Base-by-base conservation (phyloP, 2,113 vertebrate genomes). In the Paracanthobrama guichenoti region DNA sequence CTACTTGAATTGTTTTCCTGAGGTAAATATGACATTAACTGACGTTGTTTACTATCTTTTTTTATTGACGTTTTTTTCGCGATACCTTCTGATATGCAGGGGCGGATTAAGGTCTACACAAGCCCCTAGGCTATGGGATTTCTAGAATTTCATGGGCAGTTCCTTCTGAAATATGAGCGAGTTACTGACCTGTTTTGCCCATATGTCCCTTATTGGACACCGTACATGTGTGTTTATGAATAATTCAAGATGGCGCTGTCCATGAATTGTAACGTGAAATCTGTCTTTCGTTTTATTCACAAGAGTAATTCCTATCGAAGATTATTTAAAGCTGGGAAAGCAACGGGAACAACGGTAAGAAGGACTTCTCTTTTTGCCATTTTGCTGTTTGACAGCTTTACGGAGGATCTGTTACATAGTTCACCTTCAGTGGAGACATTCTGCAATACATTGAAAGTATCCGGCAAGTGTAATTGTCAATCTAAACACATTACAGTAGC, bases 201-300 rank as follows among this genome's bases (percentile, higher is more conserved):
- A 16, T 48, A 2, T 88, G 89, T 71, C 76, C 83, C 50, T 60
- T 57, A 2, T 26, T 26, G 74, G 90, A 87, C 79, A n/a, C 94
- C 91, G 89, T 94, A 93, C 50, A 13, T 46, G 76, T 88, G 26
- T 2, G 82, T 31, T 39, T 39, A 26, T 35, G 39, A 46, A 75
- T 6, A 31, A 9, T 81, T 55, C 88, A 94, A 93, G 39, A 94
- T 95, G 94, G 93, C 94, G 93, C 91, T 90, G 0, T 88, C 91
- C 89, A 35, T 90, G 22, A 79, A 89, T 46, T 87, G 67, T 18
- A 88, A 87, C 42, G 18, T 88, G 9, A 91, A 84, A 59, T 77
- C 11, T 44, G 35, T 91, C 53, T 31, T 77, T 46, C 28, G 85
- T 1, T 87, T 89, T 66, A 90, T 92, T 89, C 86, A 84, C 10